These are phyloP conservation scores for Acrobasis consociella DNA, from an alignment of 2,888 invertebrate species.

Conservation along the genomic window DNA sequence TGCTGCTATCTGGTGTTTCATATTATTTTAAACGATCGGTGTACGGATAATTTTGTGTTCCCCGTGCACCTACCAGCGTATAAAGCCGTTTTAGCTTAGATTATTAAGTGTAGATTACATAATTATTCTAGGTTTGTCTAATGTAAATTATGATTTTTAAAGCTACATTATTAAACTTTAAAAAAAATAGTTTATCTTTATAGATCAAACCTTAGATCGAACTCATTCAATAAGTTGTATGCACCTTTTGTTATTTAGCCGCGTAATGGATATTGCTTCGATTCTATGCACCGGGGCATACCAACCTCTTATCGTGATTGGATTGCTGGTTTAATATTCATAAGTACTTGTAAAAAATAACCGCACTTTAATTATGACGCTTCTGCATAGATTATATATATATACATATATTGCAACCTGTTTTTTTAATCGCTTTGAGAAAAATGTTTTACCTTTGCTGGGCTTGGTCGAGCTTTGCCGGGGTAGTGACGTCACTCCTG, in stretches of 20 bases:
- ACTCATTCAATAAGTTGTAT: constrained; percentile 21
- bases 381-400: constrained; percentile 1
- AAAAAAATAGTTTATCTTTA: too few relatives aligned
- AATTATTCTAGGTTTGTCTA: too few relatives aligned
- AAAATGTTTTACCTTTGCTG: constrained; percentile 40
- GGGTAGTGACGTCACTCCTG: constrained; percentile 69
- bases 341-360: constrained; percentile 21
- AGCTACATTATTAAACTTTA: too few relatives aligned
- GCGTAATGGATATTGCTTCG: constrained; percentile 57
- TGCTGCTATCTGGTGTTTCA: too few relatives aligned
- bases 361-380: constrained; percentile 21
- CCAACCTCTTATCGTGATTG: constrained; percentile 56
- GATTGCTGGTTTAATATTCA: constrained; percentile 36
- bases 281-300: constrained; percentile 43
- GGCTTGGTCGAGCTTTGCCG: constrained; percentile 46
- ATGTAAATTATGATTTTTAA: too few relatives aligned
- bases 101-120: too few relatives aligned
- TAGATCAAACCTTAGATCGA: constrained; percentile 20
- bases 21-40: too few relatives aligned
- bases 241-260: constrained; percentile 38
- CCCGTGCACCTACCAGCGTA: too few relatives aligned
- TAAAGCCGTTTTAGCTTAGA: too few relatives aligned
- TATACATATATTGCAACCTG: too few relatives aligned
- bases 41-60: too few relatives aligned
- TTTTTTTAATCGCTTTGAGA: neutral